Evolutionary conservation across 2,113 vertebrate genomes (phyloP).

Genomic region (Corythoichthys haematopterus): DNA sequence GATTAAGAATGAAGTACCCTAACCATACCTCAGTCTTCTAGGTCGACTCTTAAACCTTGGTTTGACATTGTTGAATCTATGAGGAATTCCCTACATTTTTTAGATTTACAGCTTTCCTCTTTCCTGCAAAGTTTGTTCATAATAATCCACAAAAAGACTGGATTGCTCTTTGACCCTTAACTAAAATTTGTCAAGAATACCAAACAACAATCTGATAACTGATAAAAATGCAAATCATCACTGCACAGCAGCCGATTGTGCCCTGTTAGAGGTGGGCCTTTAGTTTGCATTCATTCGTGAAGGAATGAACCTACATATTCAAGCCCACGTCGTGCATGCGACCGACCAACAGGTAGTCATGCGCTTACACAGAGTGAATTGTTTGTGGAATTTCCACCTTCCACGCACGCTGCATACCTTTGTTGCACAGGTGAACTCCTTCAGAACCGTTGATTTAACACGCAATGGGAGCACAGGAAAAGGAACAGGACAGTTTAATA

Average conservation of each 20-base stretch:
- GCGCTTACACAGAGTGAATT: slow-evolving; percentile 42
- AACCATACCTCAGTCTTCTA: too few relatives aligned
- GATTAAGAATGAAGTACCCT: too few relatives aligned
- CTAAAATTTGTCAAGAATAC: too few relatives aligned
- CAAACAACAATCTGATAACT: too few relatives aligned
- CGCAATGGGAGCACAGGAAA: slow-evolving; percentile 55
- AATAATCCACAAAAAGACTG: too few relatives aligned
- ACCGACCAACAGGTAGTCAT: slow-evolving; percentile 51
- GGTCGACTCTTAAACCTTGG: too few relatives aligned
- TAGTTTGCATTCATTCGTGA: slow-evolving; percentile 30
- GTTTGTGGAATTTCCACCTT: slow-evolving; percentile 34
- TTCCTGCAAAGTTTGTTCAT: too few relatives aligned
- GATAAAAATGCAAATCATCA: too few relatives aligned
- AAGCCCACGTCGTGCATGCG: slow-evolving; percentile 51
- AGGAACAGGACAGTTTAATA: slow-evolving; percentile 64
- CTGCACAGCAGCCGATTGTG: slow-evolving; percentile 19
- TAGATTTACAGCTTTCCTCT: too few relatives aligned
- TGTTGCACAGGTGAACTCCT: slow-evolving; percentile 51
- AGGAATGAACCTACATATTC: slow-evolving; percentile 44
- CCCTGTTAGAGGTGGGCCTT: not conserved
- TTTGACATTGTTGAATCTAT: too few relatives aligned
- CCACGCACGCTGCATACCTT: slow-evolving; percentile 63
- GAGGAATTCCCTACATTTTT: too few relatives aligned
- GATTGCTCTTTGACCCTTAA: too few relatives aligned
- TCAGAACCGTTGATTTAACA: slow-evolving; percentile 62